These are phyloP conservation scores for Pomacea canaliculata DNA, from an alignment of 2,888 invertebrate genomes.

Conservation along the genomic window DNA sequence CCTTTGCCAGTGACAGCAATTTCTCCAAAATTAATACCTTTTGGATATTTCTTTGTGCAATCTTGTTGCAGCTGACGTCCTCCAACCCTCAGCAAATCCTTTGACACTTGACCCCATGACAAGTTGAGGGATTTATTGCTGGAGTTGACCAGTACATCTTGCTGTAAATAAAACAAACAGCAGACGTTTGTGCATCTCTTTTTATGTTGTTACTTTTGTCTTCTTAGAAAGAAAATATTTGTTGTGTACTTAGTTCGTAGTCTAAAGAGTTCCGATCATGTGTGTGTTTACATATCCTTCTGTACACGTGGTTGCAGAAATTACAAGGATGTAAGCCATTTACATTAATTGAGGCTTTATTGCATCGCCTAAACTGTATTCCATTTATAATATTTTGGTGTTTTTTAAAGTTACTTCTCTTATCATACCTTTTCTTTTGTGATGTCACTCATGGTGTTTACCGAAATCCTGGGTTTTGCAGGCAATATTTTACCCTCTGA, in stretches of 20 bases:
- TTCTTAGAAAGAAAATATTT: too few species aligned
- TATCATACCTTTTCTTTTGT: conserved; percentile 21
- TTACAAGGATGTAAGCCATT: too few species aligned
- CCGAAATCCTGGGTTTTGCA: conserved; percentile 6
- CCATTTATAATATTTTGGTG: too few species aligned
- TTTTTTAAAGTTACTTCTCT: too few species aligned
- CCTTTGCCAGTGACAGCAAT: conserved; percentile 46
- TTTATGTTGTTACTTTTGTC: too few species aligned
- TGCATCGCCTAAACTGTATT: too few species aligned
- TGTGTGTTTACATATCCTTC: too few species aligned
- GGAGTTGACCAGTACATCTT: conserved; percentile 57
- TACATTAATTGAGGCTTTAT: too few species aligned
- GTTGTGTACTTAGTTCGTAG: too few species aligned
- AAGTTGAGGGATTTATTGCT: conserved; percentile 45
- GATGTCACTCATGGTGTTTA: conserved; percentile 19
- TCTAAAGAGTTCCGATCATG: too few species aligned
- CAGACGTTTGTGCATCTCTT: too few species aligned
- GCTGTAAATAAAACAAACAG: conserved; percentile 35
- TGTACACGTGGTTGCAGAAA: too few species aligned
- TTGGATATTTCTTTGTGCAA: conserved; percentile 37
- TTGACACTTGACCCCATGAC: conserved; percentile 45
- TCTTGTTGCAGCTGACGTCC: conserved; percentile 45
- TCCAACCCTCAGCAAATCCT: conserved; percentile 43
- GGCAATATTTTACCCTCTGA: not conserved
- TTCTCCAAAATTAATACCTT: conserved; percentile 43